Conservation (phyloP, 1,140 invertebrate species). For the Thaumatotibia leucotreta region DNA sequence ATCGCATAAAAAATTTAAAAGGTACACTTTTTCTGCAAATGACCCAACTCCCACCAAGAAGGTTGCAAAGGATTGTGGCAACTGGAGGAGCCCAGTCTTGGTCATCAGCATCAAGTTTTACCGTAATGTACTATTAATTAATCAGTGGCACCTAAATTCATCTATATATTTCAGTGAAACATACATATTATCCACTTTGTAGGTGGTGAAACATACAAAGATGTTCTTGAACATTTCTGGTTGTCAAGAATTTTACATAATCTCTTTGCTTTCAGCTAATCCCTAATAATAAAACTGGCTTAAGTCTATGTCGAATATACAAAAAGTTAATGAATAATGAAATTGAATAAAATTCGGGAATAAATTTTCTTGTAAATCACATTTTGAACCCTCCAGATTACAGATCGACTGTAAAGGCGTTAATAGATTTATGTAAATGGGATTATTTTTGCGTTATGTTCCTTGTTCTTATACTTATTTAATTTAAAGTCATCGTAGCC, state of each 20-base stretch:
- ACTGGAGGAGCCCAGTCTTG: no score
- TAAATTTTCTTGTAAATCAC: not conserved
- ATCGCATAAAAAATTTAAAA: no score
- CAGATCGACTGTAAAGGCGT: not conserved
- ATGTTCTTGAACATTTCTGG: not conserved
- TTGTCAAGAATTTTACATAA: not conserved
- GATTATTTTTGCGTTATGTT: not conserved
- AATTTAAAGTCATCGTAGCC: not conserved
- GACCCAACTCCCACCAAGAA: no score
- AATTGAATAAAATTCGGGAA: not conserved
- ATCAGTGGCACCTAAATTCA: no score
- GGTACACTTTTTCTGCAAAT: no score
- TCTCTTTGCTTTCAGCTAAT: not conserved
- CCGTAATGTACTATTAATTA: no score
- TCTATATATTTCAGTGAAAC: no score
- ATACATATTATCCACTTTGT: no score
- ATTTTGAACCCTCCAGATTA: not conserved
- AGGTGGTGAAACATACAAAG: not conserved
- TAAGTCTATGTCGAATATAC: not conserved
- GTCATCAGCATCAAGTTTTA: no score
- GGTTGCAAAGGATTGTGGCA: no score
- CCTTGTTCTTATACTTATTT: not conserved
- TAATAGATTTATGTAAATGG: not conserved
- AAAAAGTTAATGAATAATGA: not conserved
- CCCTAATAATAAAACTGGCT: not conserved